Evolutionary conservation across 2,797 vertebrate species (phyloP).

Genomic region (Prionace glauca): DNA sequence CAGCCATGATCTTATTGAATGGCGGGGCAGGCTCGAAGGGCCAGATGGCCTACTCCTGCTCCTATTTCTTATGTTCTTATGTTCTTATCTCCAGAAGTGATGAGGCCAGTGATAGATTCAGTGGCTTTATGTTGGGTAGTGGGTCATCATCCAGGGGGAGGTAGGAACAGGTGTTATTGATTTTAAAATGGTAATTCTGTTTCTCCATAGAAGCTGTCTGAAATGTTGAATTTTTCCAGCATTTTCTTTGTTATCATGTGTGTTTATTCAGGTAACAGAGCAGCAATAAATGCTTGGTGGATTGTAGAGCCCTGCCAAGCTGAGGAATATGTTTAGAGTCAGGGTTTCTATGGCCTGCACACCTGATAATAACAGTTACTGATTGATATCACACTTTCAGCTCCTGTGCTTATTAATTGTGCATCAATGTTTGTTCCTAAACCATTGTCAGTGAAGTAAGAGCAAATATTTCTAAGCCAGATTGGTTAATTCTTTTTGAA

Average conservation of each 20-base stretch:
- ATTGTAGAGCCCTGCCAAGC: neutral
- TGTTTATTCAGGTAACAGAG: neutral
- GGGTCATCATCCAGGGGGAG: neutral
- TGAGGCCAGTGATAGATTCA: neutral
- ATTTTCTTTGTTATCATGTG: too few relatives aligned
- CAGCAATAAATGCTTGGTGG: neutral
- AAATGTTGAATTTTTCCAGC: neutral
- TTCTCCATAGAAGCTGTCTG: neutral
- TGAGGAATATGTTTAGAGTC: neutral
- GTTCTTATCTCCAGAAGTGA: neutral
- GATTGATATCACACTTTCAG: neutral
- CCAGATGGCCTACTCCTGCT: too few relatives aligned
- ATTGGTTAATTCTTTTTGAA: neutral
- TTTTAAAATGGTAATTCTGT: neutral
- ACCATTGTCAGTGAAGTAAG: neutral
- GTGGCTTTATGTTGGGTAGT: neutral
- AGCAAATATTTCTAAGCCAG: neutral
- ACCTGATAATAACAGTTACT: neutral
- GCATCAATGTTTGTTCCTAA: neutral
- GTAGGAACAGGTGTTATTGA: neutral
- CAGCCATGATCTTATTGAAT: too few relatives aligned
- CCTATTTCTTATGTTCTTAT: too few relatives aligned
- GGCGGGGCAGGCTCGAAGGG: too few relatives aligned
- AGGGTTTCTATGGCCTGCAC: neutral
- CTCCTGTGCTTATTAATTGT: neutral